Evolutionary conservation across 2,797 vertebrate species (phyloP).

Genomic region (Furcifer pardalis): DNA sequence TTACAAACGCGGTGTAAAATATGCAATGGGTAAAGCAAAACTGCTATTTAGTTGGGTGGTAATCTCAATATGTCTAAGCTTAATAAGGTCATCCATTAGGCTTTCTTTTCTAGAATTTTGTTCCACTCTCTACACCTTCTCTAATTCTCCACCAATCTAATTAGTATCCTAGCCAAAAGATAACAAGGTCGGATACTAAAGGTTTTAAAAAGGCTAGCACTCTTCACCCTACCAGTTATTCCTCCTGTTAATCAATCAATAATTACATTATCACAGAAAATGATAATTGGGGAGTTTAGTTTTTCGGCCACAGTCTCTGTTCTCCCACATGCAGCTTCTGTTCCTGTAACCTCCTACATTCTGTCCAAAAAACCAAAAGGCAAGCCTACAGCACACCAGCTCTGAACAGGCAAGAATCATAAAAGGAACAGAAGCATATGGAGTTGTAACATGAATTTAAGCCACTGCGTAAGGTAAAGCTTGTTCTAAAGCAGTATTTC

Average conservation of each 20-base stretch:
- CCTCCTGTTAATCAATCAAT: background rate
- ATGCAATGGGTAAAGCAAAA: too few relatives aligned
- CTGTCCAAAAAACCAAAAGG: background rate
- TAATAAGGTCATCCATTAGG: too few relatives aligned
- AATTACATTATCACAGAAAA: background rate
- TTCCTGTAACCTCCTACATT: background rate
- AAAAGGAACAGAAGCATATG: background rate
- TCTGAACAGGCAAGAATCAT: fast-evolving
- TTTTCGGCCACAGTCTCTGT: background rate
- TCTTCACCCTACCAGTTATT: background rate
- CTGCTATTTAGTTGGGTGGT: too few relatives aligned
- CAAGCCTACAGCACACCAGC: background rate
- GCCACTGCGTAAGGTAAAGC: too few relatives aligned
- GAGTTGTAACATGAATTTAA: conserved; percentile 3
- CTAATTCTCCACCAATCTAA: too few relatives aligned
- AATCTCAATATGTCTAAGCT: too few relatives aligned
- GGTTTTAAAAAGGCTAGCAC: too few relatives aligned
- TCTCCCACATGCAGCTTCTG: background rate
- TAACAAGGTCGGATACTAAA: too few relatives aligned
- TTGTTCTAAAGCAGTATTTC: too few relatives aligned
- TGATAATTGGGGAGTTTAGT: too few relatives aligned
- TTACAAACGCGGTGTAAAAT: too few relatives aligned
- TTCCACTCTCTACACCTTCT: background rate
- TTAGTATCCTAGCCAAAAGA: background rate
- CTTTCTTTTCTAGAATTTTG: background rate